These are phyloP conservation scores for Centropyge bicolor DNA, from an alignment of 2,797 vertebrate species.

Conservation along the genomic window DNA sequence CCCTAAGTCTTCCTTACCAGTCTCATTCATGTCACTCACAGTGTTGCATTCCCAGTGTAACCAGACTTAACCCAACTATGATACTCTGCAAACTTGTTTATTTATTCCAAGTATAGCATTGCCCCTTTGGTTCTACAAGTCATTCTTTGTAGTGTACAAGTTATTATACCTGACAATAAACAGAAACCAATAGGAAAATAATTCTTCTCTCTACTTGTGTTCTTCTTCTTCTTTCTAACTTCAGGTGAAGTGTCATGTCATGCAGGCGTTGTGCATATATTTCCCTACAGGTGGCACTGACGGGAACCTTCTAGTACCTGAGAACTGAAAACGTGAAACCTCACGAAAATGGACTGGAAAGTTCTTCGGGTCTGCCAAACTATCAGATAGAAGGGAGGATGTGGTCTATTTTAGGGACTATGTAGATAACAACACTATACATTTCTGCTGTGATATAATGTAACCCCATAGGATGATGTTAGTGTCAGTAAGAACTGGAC, in stretches of 20 bases:
- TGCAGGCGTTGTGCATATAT: background rate
- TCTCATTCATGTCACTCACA: slow-evolving; percentile 76
- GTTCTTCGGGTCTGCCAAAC: slow-evolving; percentile 1
- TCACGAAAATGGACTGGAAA: slow-evolving; percentile 1
- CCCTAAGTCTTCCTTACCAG: slow-evolving; percentile 88
- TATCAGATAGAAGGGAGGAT: background rate
- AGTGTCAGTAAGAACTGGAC: background rate
- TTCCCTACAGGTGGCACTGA: slow-evolving; percentile 46
- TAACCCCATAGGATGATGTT: background rate
- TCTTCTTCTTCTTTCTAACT: slow-evolving; percentile 14
- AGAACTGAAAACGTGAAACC: background rate
- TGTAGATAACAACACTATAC: background rate
- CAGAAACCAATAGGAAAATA: slow-evolving; percentile 76
- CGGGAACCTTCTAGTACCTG: slow-evolving; percentile 9
- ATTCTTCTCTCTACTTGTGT: background rate
- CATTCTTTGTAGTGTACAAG: slow-evolving; percentile 87
- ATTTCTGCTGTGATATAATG: background rate
- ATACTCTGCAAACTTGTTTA: slow-evolving; percentile 78
- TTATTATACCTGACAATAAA: slow-evolving; percentile 89
- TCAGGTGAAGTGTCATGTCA: background rate
- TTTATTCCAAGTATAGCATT: slow-evolving; percentile 77
- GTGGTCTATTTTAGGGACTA: slow-evolving; percentile 5
- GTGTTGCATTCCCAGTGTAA: slow-evolving; percentile 78
- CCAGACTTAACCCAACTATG: slow-evolving; percentile 71
- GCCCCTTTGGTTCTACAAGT: slow-evolving; percentile 80